A percentile compares a stretch with the other conserved stretches of the same genome.
These are phyloP conservation scores for Holothuria scabra DNA, from an alignment of 53 echinoderm and acorn worm species.

Conservation along the genomic window DNA sequence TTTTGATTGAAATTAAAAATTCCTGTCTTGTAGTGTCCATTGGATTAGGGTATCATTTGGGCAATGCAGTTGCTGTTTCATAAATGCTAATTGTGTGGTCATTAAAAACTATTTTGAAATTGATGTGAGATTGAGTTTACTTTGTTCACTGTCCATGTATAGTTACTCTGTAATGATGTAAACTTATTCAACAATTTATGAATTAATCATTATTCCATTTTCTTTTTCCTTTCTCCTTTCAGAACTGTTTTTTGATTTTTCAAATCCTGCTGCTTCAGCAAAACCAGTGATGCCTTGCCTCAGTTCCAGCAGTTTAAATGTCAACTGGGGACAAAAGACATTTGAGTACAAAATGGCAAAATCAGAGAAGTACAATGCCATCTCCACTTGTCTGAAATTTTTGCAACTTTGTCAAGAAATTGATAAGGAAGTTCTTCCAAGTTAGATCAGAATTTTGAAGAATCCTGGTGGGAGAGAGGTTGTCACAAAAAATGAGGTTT, in stretches of 20 bases:
- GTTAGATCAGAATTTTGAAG: not conserved
- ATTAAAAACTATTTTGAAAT: too few relatives aligned
- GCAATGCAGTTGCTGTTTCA: too few relatives aligned
- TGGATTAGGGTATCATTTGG: too few relatives aligned
- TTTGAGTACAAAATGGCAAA: conserved; percentile 17
- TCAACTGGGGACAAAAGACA: conserved; percentile 30
- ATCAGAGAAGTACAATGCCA: conserved; percentile 13
- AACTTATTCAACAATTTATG: too few relatives aligned
- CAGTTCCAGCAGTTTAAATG: not conserved
- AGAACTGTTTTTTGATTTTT: conserved; percentile 22
- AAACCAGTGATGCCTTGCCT: conserved; percentile 41
- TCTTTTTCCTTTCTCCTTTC: too few relatives aligned
- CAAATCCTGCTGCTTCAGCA: not conserved
- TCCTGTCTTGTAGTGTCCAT: too few relatives aligned
- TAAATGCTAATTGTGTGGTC: too few relatives aligned
- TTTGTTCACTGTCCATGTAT: too few relatives aligned
- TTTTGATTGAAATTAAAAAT: too few relatives aligned
- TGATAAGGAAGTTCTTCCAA: not conserved
- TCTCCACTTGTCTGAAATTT: conserved; percentile 15
- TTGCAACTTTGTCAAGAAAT: conserved; percentile 1
- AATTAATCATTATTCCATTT: too few relatives aligned
- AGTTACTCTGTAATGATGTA: too few relatives aligned
- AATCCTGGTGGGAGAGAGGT: not conserved
- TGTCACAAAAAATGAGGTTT: not conserved
- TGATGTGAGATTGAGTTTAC: too few relatives aligned